These are phyloP conservation scores for Eudemis profundana DNA, from an alignment of 2,888 invertebrate genomes.

Conservation along the genomic window DNA sequence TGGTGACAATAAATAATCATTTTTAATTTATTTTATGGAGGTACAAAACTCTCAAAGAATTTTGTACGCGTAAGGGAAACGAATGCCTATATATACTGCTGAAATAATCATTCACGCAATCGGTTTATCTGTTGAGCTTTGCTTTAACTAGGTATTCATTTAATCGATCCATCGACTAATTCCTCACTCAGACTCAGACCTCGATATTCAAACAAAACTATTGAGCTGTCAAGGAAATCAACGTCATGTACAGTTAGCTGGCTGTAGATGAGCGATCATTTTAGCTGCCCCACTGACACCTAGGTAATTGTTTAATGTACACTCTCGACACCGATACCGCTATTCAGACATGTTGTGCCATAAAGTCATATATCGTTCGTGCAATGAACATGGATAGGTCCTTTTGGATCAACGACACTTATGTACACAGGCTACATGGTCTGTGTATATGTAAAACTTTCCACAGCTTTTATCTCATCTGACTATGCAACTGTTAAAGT, in stretches of 20 bases:
- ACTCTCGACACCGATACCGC: constrained; percentile 68
- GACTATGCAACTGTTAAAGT: neutral
- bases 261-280: constrained; percentile 67
- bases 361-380: neutral
- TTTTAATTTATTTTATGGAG: neutral
- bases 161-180: neutral
- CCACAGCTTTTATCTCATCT: neutral
- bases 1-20: neutral
- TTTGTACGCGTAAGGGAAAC: too few relatives aligned
- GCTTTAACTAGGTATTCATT: constrained; percentile 1
- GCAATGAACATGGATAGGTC: constrained; percentile 3
- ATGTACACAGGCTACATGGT: constrained; percentile 12
- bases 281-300: constrained; percentile 75
- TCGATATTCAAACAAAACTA: constrained; percentile 20
- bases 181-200: constrained; percentile 2
- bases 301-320: constrained; percentile 65
- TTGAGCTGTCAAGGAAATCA: constrained; percentile 52
- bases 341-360: constrained; percentile 50
- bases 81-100: too few relatives aligned
- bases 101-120: too few relatives aligned
- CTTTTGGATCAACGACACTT: neutral
- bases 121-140: neutral
- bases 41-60: too few relatives aligned
- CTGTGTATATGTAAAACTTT: constrained; percentile 2
- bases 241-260: constrained; percentile 70